phyloP scores from a whole-genome alignment of 2,888 invertebrate species.

The Toxonevra muliebris region DNA sequence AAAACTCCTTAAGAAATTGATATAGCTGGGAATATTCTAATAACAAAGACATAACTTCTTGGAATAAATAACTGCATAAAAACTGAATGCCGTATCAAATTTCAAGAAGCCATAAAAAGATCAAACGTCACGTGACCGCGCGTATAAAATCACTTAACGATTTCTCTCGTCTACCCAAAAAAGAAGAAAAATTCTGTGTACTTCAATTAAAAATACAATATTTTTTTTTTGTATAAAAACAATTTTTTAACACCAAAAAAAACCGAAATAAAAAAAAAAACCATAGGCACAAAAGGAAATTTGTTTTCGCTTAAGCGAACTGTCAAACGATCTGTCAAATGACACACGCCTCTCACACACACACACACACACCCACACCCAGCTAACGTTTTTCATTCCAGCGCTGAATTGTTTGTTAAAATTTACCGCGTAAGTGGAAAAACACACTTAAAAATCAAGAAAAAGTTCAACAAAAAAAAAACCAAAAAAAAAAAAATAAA shows the following conservation, averaged over 20 bases:
- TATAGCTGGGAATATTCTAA: too few relatives aligned
- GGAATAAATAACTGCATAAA: too few relatives aligned
- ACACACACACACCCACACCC: conserved; percentile 13
- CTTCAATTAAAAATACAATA: conserved; percentile 10
- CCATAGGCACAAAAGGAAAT: conserved; percentile 1
- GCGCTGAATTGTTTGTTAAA: conserved; percentile 24
- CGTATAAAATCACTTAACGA: conserved; percentile 31
- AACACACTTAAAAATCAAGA: conserved; percentile 17
- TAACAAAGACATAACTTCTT: too few relatives aligned
- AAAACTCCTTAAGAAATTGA: too few relatives aligned
- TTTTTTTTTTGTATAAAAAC: not conserved
- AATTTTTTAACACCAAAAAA: conserved; percentile 19
- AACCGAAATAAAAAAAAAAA: not conserved
- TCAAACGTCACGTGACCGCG: conserved; percentile 34
- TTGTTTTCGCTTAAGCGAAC: conserved; percentile 20
- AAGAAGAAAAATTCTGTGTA: too few relatives aligned
- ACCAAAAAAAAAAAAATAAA: conserved; percentile 3
- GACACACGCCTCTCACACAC: conserved; percentile 26
- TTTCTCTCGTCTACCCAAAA: not conserved
- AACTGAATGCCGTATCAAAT: not conserved
- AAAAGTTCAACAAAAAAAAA: conserved; percentile 30
- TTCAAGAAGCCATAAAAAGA: conserved; percentile 26
- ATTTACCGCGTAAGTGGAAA: conserved; percentile 10
- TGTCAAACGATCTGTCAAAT: conserved; percentile 23
- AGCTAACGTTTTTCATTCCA: conserved; percentile 29